Evolutionary conservation across 1,140 invertebrate species (phyloP), one percentile per base, ranked within the genome.

Genomic region (Drosophila ohnishii): DNA sequence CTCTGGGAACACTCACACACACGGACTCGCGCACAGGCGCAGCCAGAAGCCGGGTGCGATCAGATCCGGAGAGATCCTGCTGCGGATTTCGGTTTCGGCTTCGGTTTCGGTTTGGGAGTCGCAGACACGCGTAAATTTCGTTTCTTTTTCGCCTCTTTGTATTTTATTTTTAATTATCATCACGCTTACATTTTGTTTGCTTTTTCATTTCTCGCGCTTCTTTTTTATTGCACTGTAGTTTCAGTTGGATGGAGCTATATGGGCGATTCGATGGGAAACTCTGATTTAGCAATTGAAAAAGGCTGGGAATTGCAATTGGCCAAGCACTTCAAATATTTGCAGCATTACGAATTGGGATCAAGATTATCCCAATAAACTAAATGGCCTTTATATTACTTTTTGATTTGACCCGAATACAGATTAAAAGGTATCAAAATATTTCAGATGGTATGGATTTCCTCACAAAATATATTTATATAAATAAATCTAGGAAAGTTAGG

Each of bases 171-270:
- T 65, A 63, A 77, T 84, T 73, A 84, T 65, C 78, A 85, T 84
- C 63, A 77, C 81, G 81, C 48, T 85, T 73, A 84, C 83, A 86
- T 86, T 87, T 82, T 87, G 53, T 69, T 60, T 79, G 64, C 25
- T 62, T 61, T 79, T 78, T 42, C 71, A 71, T 64, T 56, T 72
- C 66, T 45, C 64, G 50, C 65, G 40, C 48, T 78, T 65, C 58
- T 65, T 63, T 39, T 56, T 71, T 77, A 78, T 81, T 81, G 79
- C 67, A 82, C 79, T 82, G 55, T 35, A 63, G 42, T 79, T 73
- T 67, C 50, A 57, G 42, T 57, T 75, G 72, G 61, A 40, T 69
- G 45, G 53, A 55, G 47, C 62, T 67, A 35, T 35, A 66, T 51
- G 45, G 28, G 37, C 16, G 42, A 58, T 50, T 76, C 37, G 16